phyloP scores from a whole-genome alignment of 2,113 vertebrate species.

The Tiliqua scincoides region DNA sequence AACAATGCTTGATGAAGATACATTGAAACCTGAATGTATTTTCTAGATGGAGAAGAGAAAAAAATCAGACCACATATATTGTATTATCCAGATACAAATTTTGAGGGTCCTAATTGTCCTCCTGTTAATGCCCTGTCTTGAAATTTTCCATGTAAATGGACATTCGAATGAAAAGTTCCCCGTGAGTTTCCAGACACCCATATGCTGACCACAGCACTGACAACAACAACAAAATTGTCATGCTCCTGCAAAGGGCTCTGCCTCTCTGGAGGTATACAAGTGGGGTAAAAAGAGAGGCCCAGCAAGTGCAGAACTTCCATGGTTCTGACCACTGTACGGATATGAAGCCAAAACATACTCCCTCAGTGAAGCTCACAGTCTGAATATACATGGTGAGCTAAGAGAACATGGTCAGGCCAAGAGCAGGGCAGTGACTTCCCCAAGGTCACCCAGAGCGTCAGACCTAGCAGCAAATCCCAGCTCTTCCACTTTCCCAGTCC shows the following conservation, averaged over 20 bases:
- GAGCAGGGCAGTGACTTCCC: not conserved
- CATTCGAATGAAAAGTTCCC: not conserved
- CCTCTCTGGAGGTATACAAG: not conserved
- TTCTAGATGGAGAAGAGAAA: not conserved
- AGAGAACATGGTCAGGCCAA: not conserved
- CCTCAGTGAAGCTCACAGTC: not conserved
- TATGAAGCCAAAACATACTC: not conserved
- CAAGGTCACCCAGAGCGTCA: slow-evolving; percentile 16
- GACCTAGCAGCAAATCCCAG: not conserved
- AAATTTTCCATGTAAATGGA: too few relatives aligned
- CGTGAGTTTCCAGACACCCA: too few relatives aligned
- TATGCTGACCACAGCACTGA: not conserved
- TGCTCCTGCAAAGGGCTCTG: too few relatives aligned
- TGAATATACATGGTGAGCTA: slow-evolving; percentile 5
- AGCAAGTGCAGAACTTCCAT: not conserved
- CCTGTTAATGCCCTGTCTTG: not conserved
- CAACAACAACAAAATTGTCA: not conserved
- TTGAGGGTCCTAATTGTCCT: not conserved
- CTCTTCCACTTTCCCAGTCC: not conserved
- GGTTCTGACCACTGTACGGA: not conserved
- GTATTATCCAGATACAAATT: not conserved
- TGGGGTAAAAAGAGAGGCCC: not conserved
- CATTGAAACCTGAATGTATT: not conserved
- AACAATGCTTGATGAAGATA: not conserved
- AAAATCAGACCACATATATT: not conserved